Conservation (phyloP, 2,797 vertebrate genomes). For the Pangasius mekongensis region DNA sequence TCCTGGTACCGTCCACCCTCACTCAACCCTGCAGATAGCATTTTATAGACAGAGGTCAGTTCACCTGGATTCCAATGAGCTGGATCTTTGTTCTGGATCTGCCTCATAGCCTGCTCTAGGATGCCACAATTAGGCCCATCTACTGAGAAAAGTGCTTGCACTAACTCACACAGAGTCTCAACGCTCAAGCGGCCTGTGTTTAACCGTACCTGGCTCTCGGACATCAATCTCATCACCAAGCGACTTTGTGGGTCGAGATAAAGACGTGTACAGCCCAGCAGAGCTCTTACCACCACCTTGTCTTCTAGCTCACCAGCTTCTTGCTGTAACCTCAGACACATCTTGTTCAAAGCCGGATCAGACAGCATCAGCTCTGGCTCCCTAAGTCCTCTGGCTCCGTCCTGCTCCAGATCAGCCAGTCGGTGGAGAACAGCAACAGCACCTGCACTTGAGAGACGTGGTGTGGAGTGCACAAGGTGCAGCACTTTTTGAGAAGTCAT, state of each 20-base stretch:
- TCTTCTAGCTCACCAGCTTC: slow-evolving; percentile 75
- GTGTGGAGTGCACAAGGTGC: slow-evolving; percentile 70
- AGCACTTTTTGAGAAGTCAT: slow-evolving; percentile 77
- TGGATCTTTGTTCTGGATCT: slow-evolving; percentile 71
- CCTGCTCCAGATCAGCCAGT: slow-evolving; percentile 82
- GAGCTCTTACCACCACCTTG: slow-evolving; percentile 72
- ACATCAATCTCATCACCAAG: slow-evolving; percentile 78
- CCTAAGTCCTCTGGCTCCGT: slow-evolving; percentile 55
- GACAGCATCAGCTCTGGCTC: slow-evolving; percentile 75
- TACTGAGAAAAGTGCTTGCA: slow-evolving; percentile 78
- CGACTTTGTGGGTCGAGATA: slow-evolving; percentile 78
- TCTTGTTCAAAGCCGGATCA: slow-evolving; percentile 71
- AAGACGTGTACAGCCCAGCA: slow-evolving; percentile 81
- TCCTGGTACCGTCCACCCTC: slow-evolving; percentile 68
- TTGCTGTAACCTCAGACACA: slow-evolving; percentile 82
- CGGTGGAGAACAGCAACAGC: slow-evolving; percentile 79
- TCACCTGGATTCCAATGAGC: slow-evolving; percentile 74
- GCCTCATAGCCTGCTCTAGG: slow-evolving; percentile 74
- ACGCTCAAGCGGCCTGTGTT: slow-evolving; percentile 68
- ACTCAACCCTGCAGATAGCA: slow-evolving; percentile 71
- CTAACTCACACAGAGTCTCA: slow-evolving; percentile 78
- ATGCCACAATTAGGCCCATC: slow-evolving; percentile 63
- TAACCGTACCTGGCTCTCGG: slow-evolving; percentile 80
- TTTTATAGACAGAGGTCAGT: slow-evolving; percentile 75
- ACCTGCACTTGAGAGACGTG: slow-evolving; percentile 75